Evolutionary conservation across 2,113 vertebrate genomes (phyloP), one percentile per base, ranked within the genome.

Genomic region (Athene noctua): DNA sequence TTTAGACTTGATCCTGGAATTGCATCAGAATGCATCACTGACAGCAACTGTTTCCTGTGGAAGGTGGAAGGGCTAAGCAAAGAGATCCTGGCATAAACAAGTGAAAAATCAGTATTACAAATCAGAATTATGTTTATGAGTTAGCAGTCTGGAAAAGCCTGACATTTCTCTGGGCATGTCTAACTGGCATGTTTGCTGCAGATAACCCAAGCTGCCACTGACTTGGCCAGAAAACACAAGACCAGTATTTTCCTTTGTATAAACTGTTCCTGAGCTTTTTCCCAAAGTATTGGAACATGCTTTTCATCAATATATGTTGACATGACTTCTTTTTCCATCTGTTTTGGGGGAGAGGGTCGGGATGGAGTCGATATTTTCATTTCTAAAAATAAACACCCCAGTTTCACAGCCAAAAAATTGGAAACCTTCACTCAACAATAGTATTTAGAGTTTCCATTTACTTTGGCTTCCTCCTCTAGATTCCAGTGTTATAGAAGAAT

Each of bases 321-420:
- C 86, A 84, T 38, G 57, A 55, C 47, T 94, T 78, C 49, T 88
- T 91, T 94, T 95, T 96, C 91, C 90, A 54, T 79, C 49, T 85
- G 7, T 58, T 88, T 88, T 73, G 34, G 30, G 36, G 36, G 21
- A 68, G 36, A 3, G 15, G 59, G 10, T 2, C 22, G 52, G 72
- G 46, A 67, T 66, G 27, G 51, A 91, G 62, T 74, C 18, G 40
- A 30, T 94, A 87, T 91, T 96, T 93, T 86, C 52, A n/a, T 94
- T 93, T 96, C 88, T 96, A 95, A 94, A 93, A 85, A 88, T 93
- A 92, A 91, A 52, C 17, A 88, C n/a, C 32, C 68, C 34, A 44
- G 21, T 78, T 86, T 61, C 27, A 36, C 15, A 61, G 67, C 82
- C 73, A 91, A 83, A 88, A 91, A 61, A 38, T 47, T 80, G 57